Evolutionary conservation across 1,140 invertebrate species (phyloP).

Genomic region (Leptopilina boulardi): DNA sequence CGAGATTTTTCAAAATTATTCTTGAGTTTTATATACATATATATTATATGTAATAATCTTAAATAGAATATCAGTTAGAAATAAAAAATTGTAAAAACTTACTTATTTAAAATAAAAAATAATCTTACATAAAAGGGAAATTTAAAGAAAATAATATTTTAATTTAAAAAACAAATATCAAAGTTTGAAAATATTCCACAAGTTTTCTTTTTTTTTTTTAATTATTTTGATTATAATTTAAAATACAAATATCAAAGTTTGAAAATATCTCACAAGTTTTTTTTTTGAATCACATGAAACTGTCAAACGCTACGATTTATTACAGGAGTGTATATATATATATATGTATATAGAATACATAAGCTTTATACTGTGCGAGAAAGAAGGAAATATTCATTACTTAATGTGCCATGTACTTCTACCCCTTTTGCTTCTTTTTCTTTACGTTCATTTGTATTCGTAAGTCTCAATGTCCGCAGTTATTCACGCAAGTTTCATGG

Average conservation of each 20-base stretch:
- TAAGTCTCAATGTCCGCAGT: background rate
- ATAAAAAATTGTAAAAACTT: no score
- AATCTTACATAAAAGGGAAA: no score
- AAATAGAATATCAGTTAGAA: no score
- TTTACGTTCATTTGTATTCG: background rate
- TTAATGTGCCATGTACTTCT: conserved; percentile 20
- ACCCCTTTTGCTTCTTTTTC: background rate
- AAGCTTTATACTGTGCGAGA: background rate
- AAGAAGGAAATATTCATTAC: conserved; percentile 30
- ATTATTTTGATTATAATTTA: background rate
- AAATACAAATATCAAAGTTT: background rate
- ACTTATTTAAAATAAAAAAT: no score
- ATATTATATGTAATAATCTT: no score
- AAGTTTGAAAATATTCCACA: background rate
- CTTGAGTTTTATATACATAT: no score
- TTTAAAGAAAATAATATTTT: no score
- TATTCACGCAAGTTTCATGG: background rate
- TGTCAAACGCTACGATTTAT: conserved; percentile 10
- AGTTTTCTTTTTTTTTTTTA: no score
- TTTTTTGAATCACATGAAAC: background rate
- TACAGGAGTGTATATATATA: background rate
- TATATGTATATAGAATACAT: background rate
- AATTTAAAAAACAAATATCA: background rate
- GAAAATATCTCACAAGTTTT: background rate
- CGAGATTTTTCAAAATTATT: no score